These are phyloP conservation scores for Cardinalis cardinalis DNA, from an alignment of 2,113 vertebrate species.

Conservation along the genomic window DNA sequence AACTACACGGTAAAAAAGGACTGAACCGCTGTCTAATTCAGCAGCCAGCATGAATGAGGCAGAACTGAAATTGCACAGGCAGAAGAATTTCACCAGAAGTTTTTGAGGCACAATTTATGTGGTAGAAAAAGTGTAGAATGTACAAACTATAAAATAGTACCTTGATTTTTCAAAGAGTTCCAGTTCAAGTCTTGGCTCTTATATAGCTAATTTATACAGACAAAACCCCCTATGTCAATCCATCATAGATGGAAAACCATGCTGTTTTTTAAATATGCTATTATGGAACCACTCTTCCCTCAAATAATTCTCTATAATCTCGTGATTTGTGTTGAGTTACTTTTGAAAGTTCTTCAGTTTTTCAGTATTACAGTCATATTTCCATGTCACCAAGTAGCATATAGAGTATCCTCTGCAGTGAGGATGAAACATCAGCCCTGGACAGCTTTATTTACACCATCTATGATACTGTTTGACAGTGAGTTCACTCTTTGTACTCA, in stretches of 20 bases:
- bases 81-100: not conserved
- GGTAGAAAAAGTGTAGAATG: not conserved
- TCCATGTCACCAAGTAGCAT: not conserved
- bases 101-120: not conserved
- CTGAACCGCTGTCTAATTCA: not conserved
- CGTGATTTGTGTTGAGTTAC: not conserved
- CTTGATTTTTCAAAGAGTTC: not conserved
- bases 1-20: not conserved
- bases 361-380: not conserved
- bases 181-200: not conserved
- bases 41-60: not conserved
- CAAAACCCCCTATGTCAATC: rapidly evolving
- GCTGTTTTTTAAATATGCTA: not conserved
- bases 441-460: not conserved
- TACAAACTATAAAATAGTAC: not conserved
- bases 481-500: not conserved
- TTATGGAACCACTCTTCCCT: not conserved
- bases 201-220: not conserved
- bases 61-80: not conserved
- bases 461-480: not conserved
- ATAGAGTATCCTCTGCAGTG: not conserved
- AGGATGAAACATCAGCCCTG: rapidly evolving
- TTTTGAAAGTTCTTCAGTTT: not conserved
- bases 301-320: not conserved
- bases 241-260: not conserved